Conservation (phyloP, 1,140 invertebrate species). For the Ceratina calcarata region DNA sequence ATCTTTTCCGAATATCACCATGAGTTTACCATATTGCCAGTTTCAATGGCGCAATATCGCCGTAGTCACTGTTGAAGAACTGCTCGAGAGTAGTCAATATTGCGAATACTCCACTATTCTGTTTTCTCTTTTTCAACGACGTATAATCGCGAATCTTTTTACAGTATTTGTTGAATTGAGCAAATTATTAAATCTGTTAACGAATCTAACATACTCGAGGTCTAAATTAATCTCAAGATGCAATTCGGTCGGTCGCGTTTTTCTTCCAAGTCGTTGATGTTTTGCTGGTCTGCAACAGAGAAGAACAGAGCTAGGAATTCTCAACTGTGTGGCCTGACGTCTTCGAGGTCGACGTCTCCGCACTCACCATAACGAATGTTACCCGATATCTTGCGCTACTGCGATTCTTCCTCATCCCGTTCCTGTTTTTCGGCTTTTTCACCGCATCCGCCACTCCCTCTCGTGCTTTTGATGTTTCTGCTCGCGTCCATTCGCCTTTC, state of each 20-base stretch:
- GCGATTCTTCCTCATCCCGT: constrained; percentile 10
- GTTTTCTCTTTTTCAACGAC: background rate
- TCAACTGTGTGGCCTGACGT: background rate
- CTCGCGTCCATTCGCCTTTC: background rate
- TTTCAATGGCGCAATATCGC: constrained; percentile 13
- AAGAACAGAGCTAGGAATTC: too few species aligned
- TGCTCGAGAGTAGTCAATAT: background rate
- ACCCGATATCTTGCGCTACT: constrained; percentile 52
- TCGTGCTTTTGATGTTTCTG: background rate
- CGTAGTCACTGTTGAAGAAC: background rate
- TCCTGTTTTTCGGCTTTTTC: constrained; percentile 30
- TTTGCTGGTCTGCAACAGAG: background rate
- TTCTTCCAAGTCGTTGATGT: constrained; percentile 28
- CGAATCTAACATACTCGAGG: too few species aligned
- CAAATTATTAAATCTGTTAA: too few species aligned
- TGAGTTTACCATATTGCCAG: background rate
- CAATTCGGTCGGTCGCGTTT: background rate
- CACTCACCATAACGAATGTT: constrained; percentile 73
- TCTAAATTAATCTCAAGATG: too few species aligned
- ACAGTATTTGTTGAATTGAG: background rate
- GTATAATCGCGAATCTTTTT: constrained; percentile 2
- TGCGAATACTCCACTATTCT: background rate
- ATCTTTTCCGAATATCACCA: too few species aligned
- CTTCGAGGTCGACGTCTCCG: constrained; percentile 72
- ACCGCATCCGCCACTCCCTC: background rate